Evolutionary conservation across 2,888 invertebrate species (phyloP).

Genomic region (Conchocele bisecta): DNA sequence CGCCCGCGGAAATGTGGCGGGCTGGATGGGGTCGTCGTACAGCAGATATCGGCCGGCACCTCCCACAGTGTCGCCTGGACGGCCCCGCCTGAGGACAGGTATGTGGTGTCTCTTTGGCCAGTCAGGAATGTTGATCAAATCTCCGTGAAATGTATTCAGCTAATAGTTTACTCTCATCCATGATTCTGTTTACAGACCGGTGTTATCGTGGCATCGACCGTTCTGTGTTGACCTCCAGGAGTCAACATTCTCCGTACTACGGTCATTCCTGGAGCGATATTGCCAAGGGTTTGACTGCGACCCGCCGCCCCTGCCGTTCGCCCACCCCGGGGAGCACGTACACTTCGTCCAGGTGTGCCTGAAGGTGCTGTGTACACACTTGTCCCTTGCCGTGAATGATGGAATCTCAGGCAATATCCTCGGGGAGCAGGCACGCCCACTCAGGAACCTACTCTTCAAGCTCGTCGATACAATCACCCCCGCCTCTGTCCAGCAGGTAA

Average conservation of each 20-base stretch:
- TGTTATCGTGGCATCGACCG: conserved; percentile 85
- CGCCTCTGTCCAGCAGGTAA: conserved; percentile 84
- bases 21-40: conserved; percentile 84
- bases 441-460: conserved; percentile 85
- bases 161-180: not conserved
- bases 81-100: conserved; percentile 80
- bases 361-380: conserved; percentile 85
- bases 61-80: conserved; percentile 87
- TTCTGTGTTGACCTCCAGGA: conserved; percentile 87
- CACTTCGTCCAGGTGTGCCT: conserved; percentile 86
- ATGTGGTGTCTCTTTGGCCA: too few species aligned
- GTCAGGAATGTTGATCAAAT: too few species aligned
- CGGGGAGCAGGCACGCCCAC: conserved; percentile 84
- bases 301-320: conserved; percentile 83
- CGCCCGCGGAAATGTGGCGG: conserved; percentile 86
- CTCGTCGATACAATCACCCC: conserved; percentile 83
- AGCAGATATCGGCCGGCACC: conserved; percentile 87
- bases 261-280: conserved; percentile 86
- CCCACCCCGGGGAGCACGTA: conserved; percentile 84
- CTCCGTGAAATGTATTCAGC: not conserved
- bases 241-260: conserved; percentile 85
- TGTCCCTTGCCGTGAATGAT: conserved; percentile 85
- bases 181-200: conserved; percentile 80
- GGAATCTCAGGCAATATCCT: conserved; percentile 84
- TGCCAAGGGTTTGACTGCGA: conserved; percentile 84